Evolutionary conservation across 2,113 vertebrate genomes (phyloP), one percentile per base, ranked within the genome.

Genomic region (Morone saxatilis): DNA sequence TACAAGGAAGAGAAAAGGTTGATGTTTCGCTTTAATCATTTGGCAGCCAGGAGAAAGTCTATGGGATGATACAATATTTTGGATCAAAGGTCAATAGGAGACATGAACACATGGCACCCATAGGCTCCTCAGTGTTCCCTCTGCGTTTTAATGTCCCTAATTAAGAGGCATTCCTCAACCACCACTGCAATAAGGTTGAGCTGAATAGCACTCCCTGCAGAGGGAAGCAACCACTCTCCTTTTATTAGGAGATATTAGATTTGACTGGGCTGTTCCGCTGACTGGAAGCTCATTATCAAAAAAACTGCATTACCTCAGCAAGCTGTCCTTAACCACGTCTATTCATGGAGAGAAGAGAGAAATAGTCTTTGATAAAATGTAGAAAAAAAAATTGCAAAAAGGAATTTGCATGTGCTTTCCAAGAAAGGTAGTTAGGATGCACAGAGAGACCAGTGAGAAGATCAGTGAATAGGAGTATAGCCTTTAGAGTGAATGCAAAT

Each of bases 191-290:
- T 62, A 47, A 66, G 53, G 88, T 72, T 83, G 83, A 83, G 73
- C 80, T 71, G 71, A 81, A 76, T 71, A 83, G 72, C 74, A 51
- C 51, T 83, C 78, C 56, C 25, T 54, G 78, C 62, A 76, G 71
- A 84, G 71, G 53, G 80, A 85, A 85, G 71, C 67, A 80, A 66
- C 68, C 72, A 48, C 65, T 91, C 83, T 81, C 70, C 67, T 87
- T 88, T 86, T 81, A 87, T 88, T 77, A 81, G 84, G 61, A 85
- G 68, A 89, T 85, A 83, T 86, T 86, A 83, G 87, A 78, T 83
- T 73, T 85, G 83, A 84, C 80, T 81, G 74, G 51, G 45, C 82
- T 75, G 74, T 84, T 89, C 65, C 48, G 9, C 83, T 78, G 74
- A 82, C 77, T 79, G 76, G 78, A 81, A 84, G 71, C 78, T 87